Percentiles rank a stretch among this genome's conserved stretches.
Conservation (phyloP, 53 echinoderm and acorn worm species). For the Pentamera pediparva region DNA sequence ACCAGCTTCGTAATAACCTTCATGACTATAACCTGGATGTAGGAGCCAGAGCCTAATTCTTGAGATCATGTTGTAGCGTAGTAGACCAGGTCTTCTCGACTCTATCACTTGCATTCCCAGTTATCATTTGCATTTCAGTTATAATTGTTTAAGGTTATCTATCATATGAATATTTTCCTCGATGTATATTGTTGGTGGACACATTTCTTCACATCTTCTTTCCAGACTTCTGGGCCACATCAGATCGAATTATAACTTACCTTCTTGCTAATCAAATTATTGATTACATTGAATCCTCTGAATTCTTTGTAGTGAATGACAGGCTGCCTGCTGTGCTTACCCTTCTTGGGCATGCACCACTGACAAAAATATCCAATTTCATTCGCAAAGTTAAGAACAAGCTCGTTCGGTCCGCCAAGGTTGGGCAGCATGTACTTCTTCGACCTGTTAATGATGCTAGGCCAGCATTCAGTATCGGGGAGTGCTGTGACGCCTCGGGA, state of each 20-base stretch:
- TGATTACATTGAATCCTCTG: background rate
- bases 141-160: background rate
- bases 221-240: background rate
- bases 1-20: too few relatives aligned
- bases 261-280: background rate
- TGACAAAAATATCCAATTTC: background rate
- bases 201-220: background rate
- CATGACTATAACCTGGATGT: too few relatives aligned
- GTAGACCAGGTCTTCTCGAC: too few relatives aligned
- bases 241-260: background rate
- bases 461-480: background rate
- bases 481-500: background rate
- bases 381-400: slow-evolving; percentile 14
- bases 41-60: too few relatives aligned
- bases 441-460: background rate
- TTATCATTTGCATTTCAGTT: background rate
- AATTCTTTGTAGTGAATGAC: background rate
- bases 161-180: too few relatives aligned
- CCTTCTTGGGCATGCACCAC: background rate
- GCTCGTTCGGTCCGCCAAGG: background rate
- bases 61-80: too few relatives aligned
- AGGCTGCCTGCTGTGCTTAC: slow-evolving; percentile 7
- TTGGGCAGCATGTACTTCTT: background rate
- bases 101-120: too few relatives aligned
- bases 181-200: background rate